Percentiles rank a stretch among this genome's conserved stretches.
phyloP scores from a whole-genome alignment of 2,888 invertebrate genomes.

The Drosophila atripex region DNA sequence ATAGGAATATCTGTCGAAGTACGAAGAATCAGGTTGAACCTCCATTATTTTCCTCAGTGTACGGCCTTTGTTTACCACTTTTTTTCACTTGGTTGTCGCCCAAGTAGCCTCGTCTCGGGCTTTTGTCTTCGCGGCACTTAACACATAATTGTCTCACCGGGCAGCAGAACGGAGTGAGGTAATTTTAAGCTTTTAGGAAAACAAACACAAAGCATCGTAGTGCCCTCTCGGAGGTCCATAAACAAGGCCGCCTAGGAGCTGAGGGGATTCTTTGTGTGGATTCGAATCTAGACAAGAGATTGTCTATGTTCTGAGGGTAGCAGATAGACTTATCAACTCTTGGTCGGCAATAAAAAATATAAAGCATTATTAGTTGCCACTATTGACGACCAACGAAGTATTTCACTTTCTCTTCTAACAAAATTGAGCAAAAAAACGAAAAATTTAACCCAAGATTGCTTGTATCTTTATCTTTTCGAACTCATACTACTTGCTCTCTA shows the following conservation, averaged over 20 bases:
- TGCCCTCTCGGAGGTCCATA: neutral
- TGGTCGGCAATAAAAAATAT: neutral
- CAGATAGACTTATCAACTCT: constrained; percentile 17
- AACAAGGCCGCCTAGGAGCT: neutral
- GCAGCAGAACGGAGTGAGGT: constrained; percentile 60
- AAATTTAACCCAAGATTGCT: neutral
- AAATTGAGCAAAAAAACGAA: neutral
- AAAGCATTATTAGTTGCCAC: neutral
- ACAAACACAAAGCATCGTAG: constrained; percentile 14
- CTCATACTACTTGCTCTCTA: neutral
- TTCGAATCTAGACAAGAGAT: constrained; percentile 2
- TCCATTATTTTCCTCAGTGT: neutral
- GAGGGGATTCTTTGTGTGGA: neutral
- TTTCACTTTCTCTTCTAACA: neutral
- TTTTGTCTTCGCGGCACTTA: constrained; percentile 60
- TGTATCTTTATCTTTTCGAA: neutral
- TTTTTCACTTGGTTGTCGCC: constrained; percentile 8
- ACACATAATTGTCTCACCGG: constrained; percentile 64
- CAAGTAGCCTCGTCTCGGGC: constrained; percentile 6
- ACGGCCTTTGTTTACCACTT: constrained; percentile 9
- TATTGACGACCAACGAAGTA: neutral
- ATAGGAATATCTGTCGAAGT: too few species aligned
- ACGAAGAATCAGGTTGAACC: neutral
- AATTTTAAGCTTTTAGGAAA: constrained; percentile 67
- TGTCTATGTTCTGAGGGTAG: neutral